Percentiles rank a stretch among this genome's conserved stretches.
Conservation (phyloP, 1,140 invertebrate genomes). For the Rhagoletis zephyria region DNA sequence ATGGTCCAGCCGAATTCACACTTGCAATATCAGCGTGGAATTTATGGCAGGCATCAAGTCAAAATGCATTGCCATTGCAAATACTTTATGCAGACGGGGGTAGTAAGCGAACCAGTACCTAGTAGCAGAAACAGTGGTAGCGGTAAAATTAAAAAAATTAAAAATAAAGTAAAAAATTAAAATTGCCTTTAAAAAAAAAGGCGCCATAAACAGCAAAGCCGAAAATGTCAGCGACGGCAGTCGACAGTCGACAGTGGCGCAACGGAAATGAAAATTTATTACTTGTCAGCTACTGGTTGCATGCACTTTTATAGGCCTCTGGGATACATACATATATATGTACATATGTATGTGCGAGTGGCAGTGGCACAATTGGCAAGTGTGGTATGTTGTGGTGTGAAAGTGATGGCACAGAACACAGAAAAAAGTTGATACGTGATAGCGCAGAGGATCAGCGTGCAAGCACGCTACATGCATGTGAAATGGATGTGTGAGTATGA, state of each 20-base stretch:
- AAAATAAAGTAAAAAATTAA: not conserved
- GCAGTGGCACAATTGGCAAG: not conserved
- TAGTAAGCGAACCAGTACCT: not conserved
- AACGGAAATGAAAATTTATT: constrained; percentile 44
- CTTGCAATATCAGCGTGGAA: constrained; percentile 25
- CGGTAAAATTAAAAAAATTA: not conserved
- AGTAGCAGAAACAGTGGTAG: not conserved
- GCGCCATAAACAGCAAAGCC: constrained; percentile 36
- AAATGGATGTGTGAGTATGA: not conserved
- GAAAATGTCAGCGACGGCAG: constrained; percentile 18
- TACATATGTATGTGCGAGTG: not conserved
- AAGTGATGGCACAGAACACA: not conserved
- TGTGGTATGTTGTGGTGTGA: not conserved
- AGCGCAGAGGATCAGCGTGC: not conserved
- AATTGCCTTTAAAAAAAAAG: constrained; percentile 37
- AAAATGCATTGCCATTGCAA: not conserved
- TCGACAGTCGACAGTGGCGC: not conserved
- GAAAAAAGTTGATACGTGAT: not conserved
- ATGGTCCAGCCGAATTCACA: constrained; percentile 36
- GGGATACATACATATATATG: not conserved
- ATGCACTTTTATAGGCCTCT: constrained; percentile 45
- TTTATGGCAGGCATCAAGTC: constrained; percentile 35
- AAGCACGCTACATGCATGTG: not conserved
- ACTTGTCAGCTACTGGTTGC: constrained; percentile 29
- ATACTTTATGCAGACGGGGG: not conserved